Percentiles rank a stretch among this genome's conserved stretches.
Conservation (phyloP, 64 coral and sea anemone species). For the Actinia equina region DNA sequence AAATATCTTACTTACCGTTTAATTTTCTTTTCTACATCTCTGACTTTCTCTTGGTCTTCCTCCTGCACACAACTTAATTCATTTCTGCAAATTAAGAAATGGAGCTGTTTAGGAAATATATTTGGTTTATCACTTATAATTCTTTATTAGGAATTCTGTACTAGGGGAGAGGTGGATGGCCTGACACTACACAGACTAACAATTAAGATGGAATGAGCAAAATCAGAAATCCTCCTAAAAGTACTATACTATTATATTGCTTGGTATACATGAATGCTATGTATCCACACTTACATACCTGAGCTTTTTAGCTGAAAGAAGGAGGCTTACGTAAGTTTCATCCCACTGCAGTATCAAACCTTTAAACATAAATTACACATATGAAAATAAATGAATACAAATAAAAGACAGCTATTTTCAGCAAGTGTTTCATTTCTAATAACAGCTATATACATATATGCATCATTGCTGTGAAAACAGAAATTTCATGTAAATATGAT, state of each 20-base stretch:
- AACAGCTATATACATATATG: too few species aligned
- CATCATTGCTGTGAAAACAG: too few species aligned
- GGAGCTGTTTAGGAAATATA: background rate
- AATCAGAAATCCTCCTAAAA: too few species aligned
- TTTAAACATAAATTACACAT: background rate
- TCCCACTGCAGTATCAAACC: conserved; percentile 39
- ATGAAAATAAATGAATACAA: background rate
- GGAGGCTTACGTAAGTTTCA: conserved; percentile 13
- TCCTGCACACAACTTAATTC: background rate
- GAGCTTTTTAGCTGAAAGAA: background rate
- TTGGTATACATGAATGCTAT: too few species aligned
- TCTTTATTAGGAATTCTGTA: too few species aligned
- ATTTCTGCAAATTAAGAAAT: background rate
- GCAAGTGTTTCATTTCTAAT: too few species aligned
- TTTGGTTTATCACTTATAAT: background rate
- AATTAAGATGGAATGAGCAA: too few species aligned
- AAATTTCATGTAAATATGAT: background rate
- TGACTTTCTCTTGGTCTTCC: background rate
- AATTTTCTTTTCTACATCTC: background rate
- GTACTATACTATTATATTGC: too few species aligned
- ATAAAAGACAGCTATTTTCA: too few species aligned
- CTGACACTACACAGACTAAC: too few species aligned
- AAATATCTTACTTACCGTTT: background rate
- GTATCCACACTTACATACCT: background rate
- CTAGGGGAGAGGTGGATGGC: too few species aligned